Percentiles rank a stretch among this genome's conserved stretches.
phyloP scores from a whole-genome alignment of 1,140 invertebrate species.

The Holotrichia oblita region DNA sequence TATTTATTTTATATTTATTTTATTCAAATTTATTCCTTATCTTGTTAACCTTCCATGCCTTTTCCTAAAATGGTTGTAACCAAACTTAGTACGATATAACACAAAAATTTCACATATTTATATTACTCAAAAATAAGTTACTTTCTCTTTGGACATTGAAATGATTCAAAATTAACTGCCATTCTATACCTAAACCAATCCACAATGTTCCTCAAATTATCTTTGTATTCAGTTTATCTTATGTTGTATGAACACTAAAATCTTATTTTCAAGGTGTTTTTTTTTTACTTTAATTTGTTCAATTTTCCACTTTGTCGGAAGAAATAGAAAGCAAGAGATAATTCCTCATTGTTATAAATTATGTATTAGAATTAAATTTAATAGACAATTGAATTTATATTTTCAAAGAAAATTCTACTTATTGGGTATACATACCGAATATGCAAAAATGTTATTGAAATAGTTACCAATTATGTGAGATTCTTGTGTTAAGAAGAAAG shows the following conservation, averaged over 20 bases:
- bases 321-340: too few species aligned
- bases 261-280: too few species aligned
- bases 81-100: slow-evolving; percentile 42
- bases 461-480: slow-evolving; percentile 27
- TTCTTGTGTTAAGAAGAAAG: background rate
- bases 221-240: too few species aligned
- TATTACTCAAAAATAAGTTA: background rate
- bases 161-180: too few species aligned
- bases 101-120: slow-evolving; percentile 26
- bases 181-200: too few species aligned
- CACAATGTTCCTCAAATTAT: too few species aligned
- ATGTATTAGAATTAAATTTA: too few species aligned
- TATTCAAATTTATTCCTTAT: slow-evolving; percentile 46
- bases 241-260: too few species aligned
- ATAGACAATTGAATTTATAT: too few species aligned
- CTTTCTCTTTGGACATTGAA: background rate
- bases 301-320: too few species aligned
- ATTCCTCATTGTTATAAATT: too few species aligned
- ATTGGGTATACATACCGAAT: background rate
- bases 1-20: slow-evolving; percentile 56
- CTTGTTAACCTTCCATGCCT: slow-evolving; percentile 27
- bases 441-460: background rate
- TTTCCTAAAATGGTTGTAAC: slow-evolving; percentile 43
- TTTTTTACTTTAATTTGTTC: too few species aligned
- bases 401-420: background rate